Conservation (phyloP, 2,888 invertebrate genomes). For the Daptonema setosum region DNA sequence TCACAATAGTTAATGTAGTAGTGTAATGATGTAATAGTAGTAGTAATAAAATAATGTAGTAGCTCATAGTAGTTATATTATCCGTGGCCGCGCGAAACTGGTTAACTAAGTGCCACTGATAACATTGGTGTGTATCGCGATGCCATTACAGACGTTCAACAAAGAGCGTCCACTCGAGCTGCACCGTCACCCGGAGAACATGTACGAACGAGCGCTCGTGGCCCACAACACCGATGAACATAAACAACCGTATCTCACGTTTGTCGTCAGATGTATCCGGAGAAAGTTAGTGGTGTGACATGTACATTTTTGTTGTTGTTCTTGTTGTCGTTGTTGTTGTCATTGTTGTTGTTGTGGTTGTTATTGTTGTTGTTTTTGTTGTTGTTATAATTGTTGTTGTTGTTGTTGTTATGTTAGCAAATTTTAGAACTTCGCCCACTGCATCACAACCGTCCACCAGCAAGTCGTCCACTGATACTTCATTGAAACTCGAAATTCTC, state of each 20-base stretch:
- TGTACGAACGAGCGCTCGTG: neutral
- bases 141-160: neutral
- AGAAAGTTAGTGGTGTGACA: neutral
- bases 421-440: neutral
- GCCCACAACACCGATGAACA: neutral
- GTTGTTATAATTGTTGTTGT: neutral
- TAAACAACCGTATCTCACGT: neutral
- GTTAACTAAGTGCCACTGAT: no score
- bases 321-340: neutral
- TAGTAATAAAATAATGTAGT: no score
- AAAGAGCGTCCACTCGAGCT: neutral
- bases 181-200: conserved; percentile 2
- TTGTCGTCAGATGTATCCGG: neutral
- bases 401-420: neutral
- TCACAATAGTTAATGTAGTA: no score
- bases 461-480: neutral
- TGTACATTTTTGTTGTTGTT: neutral
- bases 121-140: no score
- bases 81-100: no score
- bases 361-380: neutral
- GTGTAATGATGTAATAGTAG: no score
- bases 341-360: neutral
- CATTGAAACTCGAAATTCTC: neutral
- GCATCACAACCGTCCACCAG: neutral
- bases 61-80: no score